Evolutionary conservation across 92 coral and sea anemone species (phyloP).

Genomic region (Phenganax stokvisi): DNA sequence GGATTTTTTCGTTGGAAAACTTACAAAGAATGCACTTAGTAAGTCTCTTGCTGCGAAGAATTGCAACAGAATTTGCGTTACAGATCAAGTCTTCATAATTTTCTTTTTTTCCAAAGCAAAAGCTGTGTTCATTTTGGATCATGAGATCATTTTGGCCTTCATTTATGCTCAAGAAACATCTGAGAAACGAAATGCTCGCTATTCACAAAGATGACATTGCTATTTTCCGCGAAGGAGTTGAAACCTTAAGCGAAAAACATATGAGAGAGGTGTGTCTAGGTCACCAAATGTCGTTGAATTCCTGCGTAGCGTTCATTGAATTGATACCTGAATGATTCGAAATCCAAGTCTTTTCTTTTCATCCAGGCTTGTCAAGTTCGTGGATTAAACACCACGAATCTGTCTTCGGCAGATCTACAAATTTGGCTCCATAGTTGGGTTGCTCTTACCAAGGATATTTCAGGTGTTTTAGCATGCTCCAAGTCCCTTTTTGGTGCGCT

Average conservation of each 20-base stretch:
- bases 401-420: constrained; percentile 62
- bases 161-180: constrained; percentile 57
- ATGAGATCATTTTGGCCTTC: constrained; percentile 80
- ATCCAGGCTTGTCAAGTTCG: constrained; percentile 90
- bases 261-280: constrained; percentile 56
- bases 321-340: not conserved
- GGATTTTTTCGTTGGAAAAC: constrained; percentile 66
- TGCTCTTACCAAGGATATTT: constrained; percentile 64
- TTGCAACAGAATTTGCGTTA: too few relatives aligned
- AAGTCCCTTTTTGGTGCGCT: not conserved
- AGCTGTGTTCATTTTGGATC: constrained; percentile 77
- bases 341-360: not conserved
- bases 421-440: constrained; percentile 88
- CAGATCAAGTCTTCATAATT: constrained; percentile 52
- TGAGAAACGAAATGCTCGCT: constrained; percentile 53
- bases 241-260: constrained; percentile 59
- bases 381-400: constrained; percentile 73
- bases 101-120: constrained; percentile 51
- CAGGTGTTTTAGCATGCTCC: constrained; percentile 48
- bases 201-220: constrained; percentile 89
- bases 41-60: constrained; percentile 8
- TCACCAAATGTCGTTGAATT: too few relatives aligned
- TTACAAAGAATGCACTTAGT: constrained; percentile 81
- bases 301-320: not conserved
- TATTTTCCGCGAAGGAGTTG: constrained; percentile 73